A percentile compares a stretch with the other conserved stretches of the same genome.
phyloP scores from a whole-genome alignment of 92 coral and sea anemone species.

The Heteractis magnifica region DNA sequence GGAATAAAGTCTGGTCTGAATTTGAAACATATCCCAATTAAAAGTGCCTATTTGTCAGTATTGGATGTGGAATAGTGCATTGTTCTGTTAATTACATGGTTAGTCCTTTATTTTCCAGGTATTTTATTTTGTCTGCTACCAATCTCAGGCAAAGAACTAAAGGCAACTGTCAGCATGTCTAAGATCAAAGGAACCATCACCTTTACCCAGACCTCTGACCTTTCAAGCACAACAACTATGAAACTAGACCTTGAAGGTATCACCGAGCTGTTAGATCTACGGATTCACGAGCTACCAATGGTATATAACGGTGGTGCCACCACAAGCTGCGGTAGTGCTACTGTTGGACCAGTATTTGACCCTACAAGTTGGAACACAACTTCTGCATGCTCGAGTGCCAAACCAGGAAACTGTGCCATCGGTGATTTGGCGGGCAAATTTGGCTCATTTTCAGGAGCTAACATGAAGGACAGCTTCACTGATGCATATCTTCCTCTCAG shows the following conservation, averaged over 20 bases:
- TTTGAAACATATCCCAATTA: too few relatives aligned
- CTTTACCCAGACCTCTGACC: constrained; percentile 44
- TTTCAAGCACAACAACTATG: constrained; percentile 53
- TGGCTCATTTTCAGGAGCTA: constrained; percentile 45
- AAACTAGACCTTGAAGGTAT: constrained; percentile 66
- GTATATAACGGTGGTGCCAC: constrained; percentile 78
- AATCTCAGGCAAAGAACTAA: constrained; percentile 12
- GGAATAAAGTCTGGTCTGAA: too few relatives aligned
- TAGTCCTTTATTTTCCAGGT: neutral
- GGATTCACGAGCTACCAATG: constrained; percentile 74
- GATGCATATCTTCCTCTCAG: constrained; percentile 64
- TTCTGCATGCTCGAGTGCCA: constrained; percentile 37
- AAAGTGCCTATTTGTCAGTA: too few relatives aligned
- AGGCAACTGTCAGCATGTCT: constrained; percentile 86
- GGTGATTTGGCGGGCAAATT: constrained; percentile 81
- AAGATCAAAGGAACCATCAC: constrained; percentile 71
- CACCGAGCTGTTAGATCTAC: constrained; percentile 61
- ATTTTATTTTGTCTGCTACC: neutral
- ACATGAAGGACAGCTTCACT: constrained; percentile 20
- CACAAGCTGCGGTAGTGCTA: constrained; percentile 57
- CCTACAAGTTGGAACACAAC: constrained; percentile 52
- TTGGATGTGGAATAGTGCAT: too few relatives aligned
- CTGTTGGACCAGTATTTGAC: constrained; percentile 66
- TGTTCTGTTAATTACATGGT: too few relatives aligned
- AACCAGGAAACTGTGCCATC: constrained; percentile 62